phyloP scores from a whole-genome alignment of 2,113 vertebrate genomes.

The Chlorodrepanis virens region DNA sequence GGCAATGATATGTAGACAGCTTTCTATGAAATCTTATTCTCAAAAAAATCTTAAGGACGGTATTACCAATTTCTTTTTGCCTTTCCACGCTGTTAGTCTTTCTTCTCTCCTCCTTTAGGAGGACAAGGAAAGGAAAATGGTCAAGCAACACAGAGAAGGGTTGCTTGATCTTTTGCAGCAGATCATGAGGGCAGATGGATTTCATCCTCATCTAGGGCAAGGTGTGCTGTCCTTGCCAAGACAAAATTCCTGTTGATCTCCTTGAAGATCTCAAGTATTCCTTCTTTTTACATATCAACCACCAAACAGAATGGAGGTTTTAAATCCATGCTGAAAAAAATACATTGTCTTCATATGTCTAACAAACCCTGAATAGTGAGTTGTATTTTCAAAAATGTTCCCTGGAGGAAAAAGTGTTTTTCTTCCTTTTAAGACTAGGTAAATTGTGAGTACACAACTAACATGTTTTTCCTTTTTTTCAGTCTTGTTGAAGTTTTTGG shows the following conservation, averaged over 20 bases:
- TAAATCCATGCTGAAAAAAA: background rate
- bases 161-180: background rate
- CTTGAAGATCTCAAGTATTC: background rate
- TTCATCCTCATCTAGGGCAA: background rate
- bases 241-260: background rate
- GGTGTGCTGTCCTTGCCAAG: background rate
- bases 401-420: background rate
- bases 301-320: background rate
- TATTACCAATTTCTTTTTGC: background rate
- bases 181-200: background rate
- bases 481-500: background rate
- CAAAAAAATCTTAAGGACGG: background rate
- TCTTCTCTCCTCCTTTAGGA: background rate
- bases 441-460: background rate
- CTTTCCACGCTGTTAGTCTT: background rate
- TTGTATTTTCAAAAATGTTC: background rate
- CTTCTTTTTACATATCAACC: background rate
- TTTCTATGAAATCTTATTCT: background rate
- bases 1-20: accelerated
- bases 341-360: background rate
- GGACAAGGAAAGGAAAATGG: background rate
- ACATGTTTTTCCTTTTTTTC: background rate
- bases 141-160: background rate
- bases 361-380: background rate
- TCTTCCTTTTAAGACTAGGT: background rate